Evolutionary conservation across 2,888 invertebrate species (phyloP).

Genomic region (Scaptomyza parva): DNA sequence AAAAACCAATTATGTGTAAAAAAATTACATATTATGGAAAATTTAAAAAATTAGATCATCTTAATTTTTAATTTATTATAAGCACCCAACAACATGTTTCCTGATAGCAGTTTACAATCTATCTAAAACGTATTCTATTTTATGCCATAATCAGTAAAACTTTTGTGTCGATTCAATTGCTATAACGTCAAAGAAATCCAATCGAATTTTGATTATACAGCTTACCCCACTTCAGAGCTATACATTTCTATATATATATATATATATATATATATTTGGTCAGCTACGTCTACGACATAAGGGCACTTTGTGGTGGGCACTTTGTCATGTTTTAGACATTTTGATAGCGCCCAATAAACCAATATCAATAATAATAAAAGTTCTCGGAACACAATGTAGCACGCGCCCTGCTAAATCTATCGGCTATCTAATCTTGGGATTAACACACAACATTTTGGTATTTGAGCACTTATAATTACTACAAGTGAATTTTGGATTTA

Average conservation of each 20-base stretch:
- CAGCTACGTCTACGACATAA: constrained; percentile 2
- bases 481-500: constrained; percentile 44
- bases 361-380: constrained; percentile 30
- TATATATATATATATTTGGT: constrained; percentile 6
- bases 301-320: not conserved
- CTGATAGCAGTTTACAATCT: too few relatives aligned
- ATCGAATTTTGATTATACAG: not conserved
- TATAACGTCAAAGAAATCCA: not conserved
- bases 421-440: constrained; percentile 52
- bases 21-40: too few relatives aligned
- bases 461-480: constrained; percentile 41
- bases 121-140: too few relatives aligned
- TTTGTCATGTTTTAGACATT: constrained; percentile 37
- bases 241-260: constrained; percentile 19
- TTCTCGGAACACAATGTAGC: constrained; percentile 24
- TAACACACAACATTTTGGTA: constrained; percentile 28
- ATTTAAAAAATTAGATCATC: too few relatives aligned
- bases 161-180: not conserved
- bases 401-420: constrained; percentile 37
- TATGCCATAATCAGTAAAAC: not conserved
- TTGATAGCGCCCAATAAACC: constrained; percentile 34
- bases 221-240: constrained; percentile 4
- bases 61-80: too few relatives aligned
- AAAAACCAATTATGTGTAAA: too few relatives aligned
- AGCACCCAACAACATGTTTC: too few relatives aligned